phyloP scores from a whole-genome alignment of 2,113 vertebrate genomes.

The Odocoileus hemionus region DNA sequence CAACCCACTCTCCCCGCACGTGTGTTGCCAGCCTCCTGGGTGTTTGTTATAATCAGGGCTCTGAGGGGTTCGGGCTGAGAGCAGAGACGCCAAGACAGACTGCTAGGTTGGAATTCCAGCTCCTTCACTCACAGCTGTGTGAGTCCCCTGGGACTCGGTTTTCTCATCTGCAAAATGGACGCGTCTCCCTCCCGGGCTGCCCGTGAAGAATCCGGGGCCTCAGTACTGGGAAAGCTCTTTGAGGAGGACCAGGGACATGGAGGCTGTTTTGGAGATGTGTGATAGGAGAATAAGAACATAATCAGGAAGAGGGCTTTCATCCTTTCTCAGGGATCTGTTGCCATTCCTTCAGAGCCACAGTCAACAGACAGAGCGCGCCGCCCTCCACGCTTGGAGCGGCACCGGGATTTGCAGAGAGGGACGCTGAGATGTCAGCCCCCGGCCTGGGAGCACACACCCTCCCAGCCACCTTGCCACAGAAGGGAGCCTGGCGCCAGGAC shows the following conservation, averaged over 20 bases:
- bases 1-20: too few relatives aligned
- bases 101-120: not conserved
- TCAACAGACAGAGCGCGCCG: too few relatives aligned
- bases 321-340: accelerated
- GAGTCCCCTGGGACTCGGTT: not conserved
- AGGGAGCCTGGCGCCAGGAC: not conserved
- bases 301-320: not conserved
- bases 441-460: accelerated
- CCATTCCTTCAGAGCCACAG: not conserved
- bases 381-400: accelerated
- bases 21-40: accelerated
- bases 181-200: accelerated
- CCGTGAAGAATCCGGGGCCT: not conserved
- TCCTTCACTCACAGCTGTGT: not conserved
- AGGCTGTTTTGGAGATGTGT: accelerated
- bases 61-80: accelerated
- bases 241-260: not conserved
- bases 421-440: accelerated
- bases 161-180: not conserved
- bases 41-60: accelerated
- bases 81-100: accelerated
- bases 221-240: not conserved
- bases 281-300: not conserved
- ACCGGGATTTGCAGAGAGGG: accelerated
- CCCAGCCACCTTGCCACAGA: not conserved